Conservation (phyloP, 2,113 vertebrate species). For the Pampusana beccarii region DNA sequence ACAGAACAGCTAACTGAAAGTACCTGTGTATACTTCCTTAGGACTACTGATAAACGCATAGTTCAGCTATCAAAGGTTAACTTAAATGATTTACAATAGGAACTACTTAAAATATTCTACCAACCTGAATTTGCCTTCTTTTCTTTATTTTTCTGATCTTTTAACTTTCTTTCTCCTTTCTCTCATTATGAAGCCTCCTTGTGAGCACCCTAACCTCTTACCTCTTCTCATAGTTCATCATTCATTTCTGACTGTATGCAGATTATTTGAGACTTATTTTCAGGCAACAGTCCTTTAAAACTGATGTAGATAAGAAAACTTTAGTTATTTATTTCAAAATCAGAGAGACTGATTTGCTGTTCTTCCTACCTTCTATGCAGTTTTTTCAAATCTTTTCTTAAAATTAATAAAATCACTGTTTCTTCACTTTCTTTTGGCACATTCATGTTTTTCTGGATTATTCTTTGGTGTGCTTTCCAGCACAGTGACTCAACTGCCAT, state of each 20-base stretch:
- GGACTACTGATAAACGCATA: not conserved
- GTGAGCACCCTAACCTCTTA: not conserved
- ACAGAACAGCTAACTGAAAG: not conserved
- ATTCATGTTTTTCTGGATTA: constrained; percentile 13
- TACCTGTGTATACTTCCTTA: not conserved
- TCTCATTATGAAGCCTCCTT: not conserved
- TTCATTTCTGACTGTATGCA: not conserved
- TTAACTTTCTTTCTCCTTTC: not conserved
- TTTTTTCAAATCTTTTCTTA: not conserved
- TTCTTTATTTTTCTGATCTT: not conserved
- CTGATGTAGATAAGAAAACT: not conserved
- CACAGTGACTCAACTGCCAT: constrained; percentile 20
- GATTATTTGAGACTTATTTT: not conserved
- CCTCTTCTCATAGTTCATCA: not conserved
- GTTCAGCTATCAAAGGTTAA: not conserved
- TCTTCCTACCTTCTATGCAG: not conserved
- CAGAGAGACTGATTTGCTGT: not conserved
- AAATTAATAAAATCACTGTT: not conserved
- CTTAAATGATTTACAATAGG: not conserved
- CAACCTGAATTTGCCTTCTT: not conserved
- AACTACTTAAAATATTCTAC: not conserved
- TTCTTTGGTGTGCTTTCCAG: constrained; percentile 25
- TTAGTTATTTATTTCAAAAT: not conserved
- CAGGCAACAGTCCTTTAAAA: not conserved
- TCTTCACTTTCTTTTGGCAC: not conserved